These are phyloP conservation scores for Protonibea diacanthus DNA, from an alignment of 2,797 vertebrate genomes.

Conservation along the genomic window DNA sequence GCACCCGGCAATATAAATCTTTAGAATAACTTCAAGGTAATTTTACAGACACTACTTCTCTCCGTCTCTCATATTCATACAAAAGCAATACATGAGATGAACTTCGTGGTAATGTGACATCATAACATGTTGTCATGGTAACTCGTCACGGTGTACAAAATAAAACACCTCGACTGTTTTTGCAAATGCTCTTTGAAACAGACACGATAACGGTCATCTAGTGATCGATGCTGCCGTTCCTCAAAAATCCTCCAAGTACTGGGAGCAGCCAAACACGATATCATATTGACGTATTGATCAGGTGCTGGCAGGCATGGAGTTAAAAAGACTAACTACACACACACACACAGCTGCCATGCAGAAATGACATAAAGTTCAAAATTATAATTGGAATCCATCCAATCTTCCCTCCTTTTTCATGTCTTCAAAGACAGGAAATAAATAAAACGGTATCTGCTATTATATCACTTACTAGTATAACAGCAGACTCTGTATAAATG, in stretches of 20 bases:
- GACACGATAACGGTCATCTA: neutral
- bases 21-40: neutral
- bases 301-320: neutral
- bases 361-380: constrained; percentile 8
- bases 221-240: constrained; percentile 1
- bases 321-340: neutral
- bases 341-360: neutral
- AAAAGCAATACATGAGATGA: constrained; percentile 38
- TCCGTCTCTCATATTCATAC: constrained; percentile 1
- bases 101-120: constrained; percentile 40
- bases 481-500: neutral
- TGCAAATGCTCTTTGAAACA: constrained; percentile 3
- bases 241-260: constrained; percentile 20
- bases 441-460: neutral
- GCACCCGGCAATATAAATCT: neutral
- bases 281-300: constrained; percentile 19
- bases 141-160: constrained; percentile 31
- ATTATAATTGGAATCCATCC: neutral
- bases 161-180: constrained; percentile 22
- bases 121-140: constrained; percentile 61
- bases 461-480: neutral
- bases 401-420: too few relatives aligned
- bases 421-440: neutral
- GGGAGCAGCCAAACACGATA: constrained; percentile 5
- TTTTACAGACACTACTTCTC: neutral